A percentile compares a stretch with the other conserved stretches of the same genome.
phyloP scores from a whole-genome alignment of 92 coral and sea anemone species.

The Galaxea fascicularis region DNA sequence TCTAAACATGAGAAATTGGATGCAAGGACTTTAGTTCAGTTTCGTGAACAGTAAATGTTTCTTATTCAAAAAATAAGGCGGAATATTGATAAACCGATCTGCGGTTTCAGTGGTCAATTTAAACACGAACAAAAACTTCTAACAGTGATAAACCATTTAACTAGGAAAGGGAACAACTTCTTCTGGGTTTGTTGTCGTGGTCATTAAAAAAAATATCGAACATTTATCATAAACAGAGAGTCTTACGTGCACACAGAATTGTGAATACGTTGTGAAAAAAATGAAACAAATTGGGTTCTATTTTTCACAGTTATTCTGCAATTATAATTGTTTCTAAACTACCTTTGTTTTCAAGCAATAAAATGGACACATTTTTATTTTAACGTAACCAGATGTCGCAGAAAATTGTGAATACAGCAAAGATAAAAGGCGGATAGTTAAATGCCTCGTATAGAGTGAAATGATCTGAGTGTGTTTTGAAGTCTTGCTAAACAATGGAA shows the following conservation, averaged over 20 bases:
- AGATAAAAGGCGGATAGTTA: neutral
- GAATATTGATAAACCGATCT: no score
- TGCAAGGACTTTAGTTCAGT: no score
- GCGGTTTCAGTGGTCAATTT: no score
- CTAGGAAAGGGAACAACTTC: no score
- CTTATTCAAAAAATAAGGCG: no score
- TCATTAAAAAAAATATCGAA: no score
- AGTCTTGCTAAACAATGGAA: neutral
- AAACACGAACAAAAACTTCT: no score
- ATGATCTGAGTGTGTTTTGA: neutral
- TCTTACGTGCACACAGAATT: neutral
- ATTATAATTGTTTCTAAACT: neutral
- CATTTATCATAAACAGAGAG: no score
- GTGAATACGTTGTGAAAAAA: neutral
- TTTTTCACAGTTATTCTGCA: neutral
- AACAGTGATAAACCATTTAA: no score
- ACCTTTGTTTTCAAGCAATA: constrained; percentile 6
- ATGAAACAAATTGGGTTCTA: neutral
- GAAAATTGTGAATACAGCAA: neutral
- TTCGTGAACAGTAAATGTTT: no score
- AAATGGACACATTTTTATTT: neutral
- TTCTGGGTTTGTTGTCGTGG: no score
- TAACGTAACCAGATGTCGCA: neutral
- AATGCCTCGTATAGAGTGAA: constrained; percentile 1
- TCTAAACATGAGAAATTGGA: no score